A percentile compares a stretch with the other conserved stretches of the same genome.
phyloP scores from a whole-genome alignment of 2,888 invertebrate genomes.

The Conops quadrifasciatus region DNA sequence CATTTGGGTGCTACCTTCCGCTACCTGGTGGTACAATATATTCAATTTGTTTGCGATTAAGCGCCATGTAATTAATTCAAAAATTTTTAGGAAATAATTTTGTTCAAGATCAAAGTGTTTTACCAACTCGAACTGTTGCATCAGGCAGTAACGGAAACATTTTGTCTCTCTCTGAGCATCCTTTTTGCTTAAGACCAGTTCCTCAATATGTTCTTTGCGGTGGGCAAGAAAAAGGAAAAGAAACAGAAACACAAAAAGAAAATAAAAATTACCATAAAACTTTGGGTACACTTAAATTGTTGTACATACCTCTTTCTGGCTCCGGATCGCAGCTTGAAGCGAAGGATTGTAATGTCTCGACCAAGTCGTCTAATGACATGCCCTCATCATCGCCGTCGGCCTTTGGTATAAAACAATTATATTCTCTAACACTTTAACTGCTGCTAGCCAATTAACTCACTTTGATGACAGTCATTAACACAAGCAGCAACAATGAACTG shows the following conservation, averaged over 20 bases:
- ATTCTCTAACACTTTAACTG: neutral
- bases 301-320: conserved; percentile 46
- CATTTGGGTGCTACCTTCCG: conserved; percentile 6
- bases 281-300: neutral
- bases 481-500: conserved; percentile 1
- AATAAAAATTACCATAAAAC: conserved; percentile 6
- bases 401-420: neutral
- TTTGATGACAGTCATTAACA: neutral
- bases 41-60: conserved; percentile 1
- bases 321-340: conserved; percentile 46
- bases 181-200: conserved; percentile 51
- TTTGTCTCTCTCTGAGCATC: conserved; percentile 52
- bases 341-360: conserved; percentile 48
- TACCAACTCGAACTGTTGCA: conserved; percentile 57
- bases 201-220: conserved; percentile 49
- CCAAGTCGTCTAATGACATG: conserved; percentile 48
- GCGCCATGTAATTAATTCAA: conserved; percentile 19
- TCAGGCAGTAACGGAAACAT: conserved; percentile 60
- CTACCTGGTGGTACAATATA: conserved; percentile 20
- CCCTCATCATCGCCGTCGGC: conserved; percentile 44
- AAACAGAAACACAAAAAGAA: neutral
- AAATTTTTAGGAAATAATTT: conserved; percentile 20
- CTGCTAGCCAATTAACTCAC: neutral
- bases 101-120: conserved; percentile 15
- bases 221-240: neutral